phyloP scores from a whole-genome alignment of 30 jellyfish, hydroid and myxozoan genomes.

The Cassiopea andromeda region DNA sequence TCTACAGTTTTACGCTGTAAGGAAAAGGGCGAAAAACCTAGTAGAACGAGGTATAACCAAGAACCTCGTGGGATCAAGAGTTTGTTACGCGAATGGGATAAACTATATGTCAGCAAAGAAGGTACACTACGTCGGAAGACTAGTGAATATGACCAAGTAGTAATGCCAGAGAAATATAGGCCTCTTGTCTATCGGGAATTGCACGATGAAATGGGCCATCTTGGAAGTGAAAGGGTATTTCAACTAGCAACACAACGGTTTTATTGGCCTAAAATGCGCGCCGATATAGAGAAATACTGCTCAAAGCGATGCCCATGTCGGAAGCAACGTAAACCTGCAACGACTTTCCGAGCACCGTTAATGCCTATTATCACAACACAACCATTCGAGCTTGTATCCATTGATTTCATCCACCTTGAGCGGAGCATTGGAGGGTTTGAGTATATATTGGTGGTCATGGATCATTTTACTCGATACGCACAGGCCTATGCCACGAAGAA shows the following conservation, averaged over 20 bases:
- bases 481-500: conserved; percentile 70
- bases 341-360: conserved; percentile 30
- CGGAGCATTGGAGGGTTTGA: conserved; percentile 56
- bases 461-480: conserved; percentile 70
- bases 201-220: conserved; percentile 63
- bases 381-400: conserved; percentile 38
- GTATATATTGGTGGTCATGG: conserved; percentile 48
- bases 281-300: conserved; percentile 36
- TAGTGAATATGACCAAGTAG: conserved; percentile 45
- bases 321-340: conserved; percentile 27
- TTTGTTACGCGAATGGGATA: conserved; percentile 57
- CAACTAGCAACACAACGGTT: conserved; percentile 64
- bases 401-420: conserved; percentile 40
- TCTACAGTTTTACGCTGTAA: conserved; percentile 25
- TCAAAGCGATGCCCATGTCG: conserved; percentile 31
- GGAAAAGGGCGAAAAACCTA: conserved; percentile 25
- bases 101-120: conserved; percentile 32
- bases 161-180: conserved; percentile 38
- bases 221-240: conserved; percentile 60
- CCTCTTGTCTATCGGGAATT: conserved; percentile 38
- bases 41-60: background rate
- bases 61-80: background rate
- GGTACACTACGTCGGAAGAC: conserved; percentile 42
- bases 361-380: conserved; percentile 33
- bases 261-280: conserved; percentile 63